Evolutionary conservation across 2,888 invertebrate genomes (phyloP).

Genomic region (Cyclophora punctaria): DNA sequence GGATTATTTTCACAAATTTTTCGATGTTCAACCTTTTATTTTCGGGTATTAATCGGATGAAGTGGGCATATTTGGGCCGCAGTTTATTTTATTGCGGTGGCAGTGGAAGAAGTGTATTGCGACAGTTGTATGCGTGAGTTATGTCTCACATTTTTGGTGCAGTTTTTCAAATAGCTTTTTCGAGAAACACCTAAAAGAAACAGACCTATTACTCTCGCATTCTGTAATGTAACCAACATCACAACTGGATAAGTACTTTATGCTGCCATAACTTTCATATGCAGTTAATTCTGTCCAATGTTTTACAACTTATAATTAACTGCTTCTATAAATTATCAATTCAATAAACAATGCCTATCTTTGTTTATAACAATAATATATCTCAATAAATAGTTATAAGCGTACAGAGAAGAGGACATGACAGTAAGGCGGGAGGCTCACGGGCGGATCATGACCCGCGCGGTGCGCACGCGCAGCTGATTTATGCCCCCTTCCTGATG

Average conservation of each 20-base stretch:
- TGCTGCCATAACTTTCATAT: no score
- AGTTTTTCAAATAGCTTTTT: no score
- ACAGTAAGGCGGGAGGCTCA: not conserved
- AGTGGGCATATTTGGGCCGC: conserved; percentile 12
- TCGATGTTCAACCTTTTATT: conserved; percentile 3
- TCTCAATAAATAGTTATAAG: not conserved
- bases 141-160: no score
- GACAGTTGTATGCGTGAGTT: no score
- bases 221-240: no score
- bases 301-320: no score
- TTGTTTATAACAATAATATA: conserved; percentile 3
- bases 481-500: conserved; percentile 8
- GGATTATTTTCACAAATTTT: conserved; percentile 2
- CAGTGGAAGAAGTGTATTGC: not conserved
- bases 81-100: conserved; percentile 15
- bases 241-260: no score
- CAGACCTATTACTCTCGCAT: no score
- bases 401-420: conserved; percentile 1
- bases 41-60: conserved; percentile 15
- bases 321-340: no score
- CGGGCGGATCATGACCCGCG: conserved; percentile 6
- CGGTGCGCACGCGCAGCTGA: conserved; percentile 16
- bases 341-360: not conserved
- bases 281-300: no score
- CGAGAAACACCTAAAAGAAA: no score